These are phyloP conservation scores for Phrixothrix hirtus DNA, from an alignment of 2,888 invertebrate genomes.

Conservation along the genomic window DNA sequence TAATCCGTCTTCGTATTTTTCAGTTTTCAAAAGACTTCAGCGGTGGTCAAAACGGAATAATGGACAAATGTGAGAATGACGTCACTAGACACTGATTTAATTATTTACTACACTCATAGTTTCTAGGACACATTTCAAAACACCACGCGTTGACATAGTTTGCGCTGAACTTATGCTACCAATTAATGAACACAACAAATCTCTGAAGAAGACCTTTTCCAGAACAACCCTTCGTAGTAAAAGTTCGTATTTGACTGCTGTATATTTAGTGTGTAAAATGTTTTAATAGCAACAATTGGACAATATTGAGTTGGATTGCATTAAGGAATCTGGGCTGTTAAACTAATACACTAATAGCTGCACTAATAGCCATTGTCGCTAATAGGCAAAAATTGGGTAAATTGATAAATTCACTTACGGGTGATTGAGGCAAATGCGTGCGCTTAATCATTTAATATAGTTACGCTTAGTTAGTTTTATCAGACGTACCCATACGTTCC, in stretches of 20 bases:
- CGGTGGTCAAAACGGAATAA: too few relatives aligned
- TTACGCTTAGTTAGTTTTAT: conserved; percentile 21
- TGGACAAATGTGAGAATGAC: too few relatives aligned
- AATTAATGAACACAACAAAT: background rate
- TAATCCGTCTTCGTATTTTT: too few relatives aligned
- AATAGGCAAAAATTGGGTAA: conserved; percentile 60
- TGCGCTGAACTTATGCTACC: background rate
- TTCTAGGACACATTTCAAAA: conserved; percentile 1
- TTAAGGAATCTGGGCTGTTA: conserved; percentile 59
- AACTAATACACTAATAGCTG: conserved; percentile 57
- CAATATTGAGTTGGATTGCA: conserved; percentile 59
- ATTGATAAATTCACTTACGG: conserved; percentile 58
- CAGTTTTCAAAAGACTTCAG: too few relatives aligned
- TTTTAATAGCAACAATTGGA: conserved; percentile 58
- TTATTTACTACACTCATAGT: conserved; percentile 6
- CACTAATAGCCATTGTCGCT: conserved; percentile 58
- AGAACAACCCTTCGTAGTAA: conserved; percentile 50
- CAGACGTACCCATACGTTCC: conserved; percentile 7
- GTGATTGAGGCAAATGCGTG: conserved; percentile 38
- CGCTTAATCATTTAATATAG: conserved; percentile 30
- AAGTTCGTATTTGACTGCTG: conserved; percentile 53
- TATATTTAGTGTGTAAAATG: conserved; percentile 54
- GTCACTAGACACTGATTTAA: conserved; percentile 7
- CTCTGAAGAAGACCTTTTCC: background rate
- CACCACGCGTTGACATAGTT: background rate